Percentiles rank a stretch among this genome's conserved stretches.
Conservation (phyloP, 2,888 invertebrate species). For the Ochropacha duplaris region DNA sequence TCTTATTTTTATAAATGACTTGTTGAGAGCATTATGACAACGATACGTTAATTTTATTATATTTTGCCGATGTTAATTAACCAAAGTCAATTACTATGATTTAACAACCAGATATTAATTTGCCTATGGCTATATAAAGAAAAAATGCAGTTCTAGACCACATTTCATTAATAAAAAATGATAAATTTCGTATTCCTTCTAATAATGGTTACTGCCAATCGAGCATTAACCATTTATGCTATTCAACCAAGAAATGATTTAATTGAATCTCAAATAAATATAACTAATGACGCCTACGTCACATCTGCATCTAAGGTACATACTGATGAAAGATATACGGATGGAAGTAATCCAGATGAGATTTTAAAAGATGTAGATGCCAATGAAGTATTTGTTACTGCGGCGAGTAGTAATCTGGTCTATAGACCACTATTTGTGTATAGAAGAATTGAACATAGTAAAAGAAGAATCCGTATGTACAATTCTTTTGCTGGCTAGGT, state of each 20-base stretch:
- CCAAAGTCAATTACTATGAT: neutral
- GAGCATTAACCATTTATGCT: neutral
- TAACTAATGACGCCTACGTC: neutral
- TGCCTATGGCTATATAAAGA: neutral
- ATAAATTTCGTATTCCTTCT: neutral
- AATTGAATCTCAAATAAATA: neutral
- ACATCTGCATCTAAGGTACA: neutral
- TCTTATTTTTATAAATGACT: neutral
- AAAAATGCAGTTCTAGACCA: neutral
- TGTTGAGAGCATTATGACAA: neutral
- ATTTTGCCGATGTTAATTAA: neutral
- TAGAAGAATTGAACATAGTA: conserved; percentile 67
- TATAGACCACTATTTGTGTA: conserved; percentile 70
- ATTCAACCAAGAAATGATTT: neutral
- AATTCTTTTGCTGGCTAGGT: conserved; percentile 70
- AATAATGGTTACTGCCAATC: neutral
- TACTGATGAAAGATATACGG: neutral
- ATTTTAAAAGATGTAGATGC: conserved; percentile 10
- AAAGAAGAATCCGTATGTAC: conserved; percentile 68
- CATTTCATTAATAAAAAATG: neutral
- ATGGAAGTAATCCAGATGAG: neutral
- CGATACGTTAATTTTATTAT: neutral
- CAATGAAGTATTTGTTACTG: conserved; percentile 45
- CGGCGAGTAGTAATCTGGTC: conserved; percentile 56
- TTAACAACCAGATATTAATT: neutral